Evolutionary conservation across 2,888 invertebrate genomes (phyloP), one percentile per base, ranked within the genome.

Genomic region (Ypsolopha sequella): DNA sequence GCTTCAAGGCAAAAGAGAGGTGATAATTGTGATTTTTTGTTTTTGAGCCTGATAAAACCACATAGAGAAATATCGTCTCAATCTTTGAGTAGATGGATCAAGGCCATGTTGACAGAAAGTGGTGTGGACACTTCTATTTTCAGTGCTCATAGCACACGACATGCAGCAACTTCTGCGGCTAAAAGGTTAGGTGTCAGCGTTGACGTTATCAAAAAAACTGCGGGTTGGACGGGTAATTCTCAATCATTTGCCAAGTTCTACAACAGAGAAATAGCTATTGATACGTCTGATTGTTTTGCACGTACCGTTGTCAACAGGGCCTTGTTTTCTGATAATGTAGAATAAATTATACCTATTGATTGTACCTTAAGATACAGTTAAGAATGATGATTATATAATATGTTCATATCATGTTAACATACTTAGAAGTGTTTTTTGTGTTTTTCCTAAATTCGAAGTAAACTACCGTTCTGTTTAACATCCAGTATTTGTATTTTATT

Each of bases 21-120:
- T 10, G 24, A 38, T 10, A 1, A 8, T 8, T 7, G 6, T 34
- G 41, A 41, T 6, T n/a, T 4, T 7, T 41, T 54, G 38, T 53
- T 56, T 48, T 36, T 56, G 7, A 55, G 53, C 34, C 46, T 46
- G 11, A 54, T 43, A 47, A 53, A 53, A 50, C 55, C 58, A 1
- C 51, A 54, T 41, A 41, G 35, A n/a, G 46, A 35, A 6, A 54
- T 54, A n/a, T 45, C 54, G 9, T 48, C 44, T 8, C 57, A 60
- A 44, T 56, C 57, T 2, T 7, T 61, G 33, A 59, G 60, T 50
- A 51, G 55, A 41, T 61, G 59, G 60, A 41, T 61, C 14, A 58
- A 56, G 36, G 33, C n/a, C 11, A 52, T 52, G 6, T 41, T 60
- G 9, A 39, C 0, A 52, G 53, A 36, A 7, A 54, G 55, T 10